Evolutionary conservation across 2,797 vertebrate species (phyloP).

Genomic region (Pangasius larnaudii): DNA sequence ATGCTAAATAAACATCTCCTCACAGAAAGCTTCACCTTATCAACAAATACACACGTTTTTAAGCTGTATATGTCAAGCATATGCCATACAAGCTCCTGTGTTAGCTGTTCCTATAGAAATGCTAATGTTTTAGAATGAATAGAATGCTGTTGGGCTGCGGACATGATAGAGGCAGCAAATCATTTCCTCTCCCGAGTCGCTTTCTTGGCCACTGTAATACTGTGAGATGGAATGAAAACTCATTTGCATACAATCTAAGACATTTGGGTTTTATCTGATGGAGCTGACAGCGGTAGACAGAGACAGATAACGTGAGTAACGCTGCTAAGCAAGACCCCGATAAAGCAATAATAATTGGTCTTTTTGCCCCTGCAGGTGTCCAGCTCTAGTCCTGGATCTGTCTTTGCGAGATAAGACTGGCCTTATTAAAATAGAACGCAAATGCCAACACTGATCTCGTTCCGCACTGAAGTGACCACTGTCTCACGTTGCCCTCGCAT

Average conservation of each 20-base stretch:
- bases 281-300: constrained; percentile 19
- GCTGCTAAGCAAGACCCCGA: not conserved
- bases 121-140: not conserved
- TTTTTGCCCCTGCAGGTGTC: constrained; percentile 44
- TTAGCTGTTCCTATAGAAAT: not conserved
- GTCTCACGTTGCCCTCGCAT: constrained; percentile 26
- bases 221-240: not conserved
- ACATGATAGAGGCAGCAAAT: not conserved
- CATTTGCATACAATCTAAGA: constrained; percentile 21
- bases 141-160: not conserved
- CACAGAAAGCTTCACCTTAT: not conserved
- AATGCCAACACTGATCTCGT: constrained; percentile 54
- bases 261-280: constrained; percentile 13
- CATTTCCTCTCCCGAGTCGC: not conserved
- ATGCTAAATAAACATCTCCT: not conserved
- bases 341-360: constrained; percentile 26
- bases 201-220: not conserved
- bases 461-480: constrained; percentile 38
- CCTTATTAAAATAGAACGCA: constrained; percentile 42
- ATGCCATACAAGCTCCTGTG: not conserved
- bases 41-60: not conserved
- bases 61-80: not conserved
- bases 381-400: constrained; percentile 44
- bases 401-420: constrained; percentile 48
- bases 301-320: not conserved